These are phyloP conservation scores for Pseudorhiza aurosa DNA, from an alignment of 30 jellyfish, hydroid and myxozoan species.

Conservation along the genomic window DNA sequence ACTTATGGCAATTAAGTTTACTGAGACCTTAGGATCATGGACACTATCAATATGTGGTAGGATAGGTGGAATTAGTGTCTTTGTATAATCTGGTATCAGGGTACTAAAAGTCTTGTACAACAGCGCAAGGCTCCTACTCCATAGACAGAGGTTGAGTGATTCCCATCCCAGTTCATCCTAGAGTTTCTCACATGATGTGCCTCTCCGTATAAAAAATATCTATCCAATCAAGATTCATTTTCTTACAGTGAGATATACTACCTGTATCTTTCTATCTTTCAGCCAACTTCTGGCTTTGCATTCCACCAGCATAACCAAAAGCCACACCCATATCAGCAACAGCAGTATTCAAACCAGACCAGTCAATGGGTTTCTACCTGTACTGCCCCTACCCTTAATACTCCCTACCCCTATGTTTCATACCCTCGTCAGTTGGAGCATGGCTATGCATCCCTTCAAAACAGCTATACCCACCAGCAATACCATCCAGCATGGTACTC, in stretches of 20 bases:
- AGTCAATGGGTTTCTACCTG: no score
- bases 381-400: not conserved
- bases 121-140: not conserved
- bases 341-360: slow-evolving; percentile 3
- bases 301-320: slow-evolving; percentile 13
- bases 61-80: not conserved
- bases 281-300: not conserved
- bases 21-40: slow-evolving; percentile 22
- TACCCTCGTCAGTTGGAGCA: not conserved
- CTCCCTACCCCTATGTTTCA: not conserved
- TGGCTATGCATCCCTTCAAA: not conserved
- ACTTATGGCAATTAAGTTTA: not conserved
- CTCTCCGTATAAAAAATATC: no score
- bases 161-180: no score
- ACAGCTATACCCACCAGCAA: not conserved
- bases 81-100: no score
- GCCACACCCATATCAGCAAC: slow-evolving; percentile 19
- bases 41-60: not conserved
- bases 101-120: no score
- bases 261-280: no score
- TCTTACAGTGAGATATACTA: no score
- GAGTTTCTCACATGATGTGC: not conserved
- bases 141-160: not conserved
- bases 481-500: not conserved
- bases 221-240: no score